These are phyloP conservation scores for Phoenicopterus ruber DNA, from an alignment of 2,113 vertebrate species.

Conservation along the genomic window DNA sequence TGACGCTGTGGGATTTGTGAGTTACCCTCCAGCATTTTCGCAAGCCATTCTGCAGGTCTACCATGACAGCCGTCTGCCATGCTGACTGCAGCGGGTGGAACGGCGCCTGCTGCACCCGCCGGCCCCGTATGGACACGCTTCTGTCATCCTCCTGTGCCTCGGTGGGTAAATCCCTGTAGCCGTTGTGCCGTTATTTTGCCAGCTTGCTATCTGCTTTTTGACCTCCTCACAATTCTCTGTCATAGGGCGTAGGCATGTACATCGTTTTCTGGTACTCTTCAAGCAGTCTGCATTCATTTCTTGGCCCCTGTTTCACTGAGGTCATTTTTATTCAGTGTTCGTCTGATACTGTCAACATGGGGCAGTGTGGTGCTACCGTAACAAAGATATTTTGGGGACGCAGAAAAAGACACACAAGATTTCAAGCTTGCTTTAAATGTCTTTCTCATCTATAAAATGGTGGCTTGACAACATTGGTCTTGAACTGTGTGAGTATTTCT, in stretches of 20 bases:
- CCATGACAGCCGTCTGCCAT: accelerated
- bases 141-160: no score
- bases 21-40: not conserved
- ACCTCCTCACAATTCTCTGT: accelerated
- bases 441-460: not conserved
- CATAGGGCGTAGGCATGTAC: accelerated
- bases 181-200: not conserved
- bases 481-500: not conserved
- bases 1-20: not conserved
- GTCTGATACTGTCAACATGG: not conserved
- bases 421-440: not conserved
- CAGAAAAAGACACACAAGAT: not conserved
- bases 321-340: not conserved
- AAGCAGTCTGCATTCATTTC: accelerated
- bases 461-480: not conserved
- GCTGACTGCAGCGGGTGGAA: accelerated
- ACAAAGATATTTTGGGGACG: not conserved
- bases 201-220: not conserved
- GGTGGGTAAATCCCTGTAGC: not conserved
- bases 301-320: not conserved
- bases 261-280: not conserved
- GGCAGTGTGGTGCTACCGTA: not conserved
- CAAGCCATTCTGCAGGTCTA: not conserved
- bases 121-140: accelerated
- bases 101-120: accelerated